phyloP scores from a whole-genome alignment of 2,797 vertebrate species.

The Parambassis ranga region DNA sequence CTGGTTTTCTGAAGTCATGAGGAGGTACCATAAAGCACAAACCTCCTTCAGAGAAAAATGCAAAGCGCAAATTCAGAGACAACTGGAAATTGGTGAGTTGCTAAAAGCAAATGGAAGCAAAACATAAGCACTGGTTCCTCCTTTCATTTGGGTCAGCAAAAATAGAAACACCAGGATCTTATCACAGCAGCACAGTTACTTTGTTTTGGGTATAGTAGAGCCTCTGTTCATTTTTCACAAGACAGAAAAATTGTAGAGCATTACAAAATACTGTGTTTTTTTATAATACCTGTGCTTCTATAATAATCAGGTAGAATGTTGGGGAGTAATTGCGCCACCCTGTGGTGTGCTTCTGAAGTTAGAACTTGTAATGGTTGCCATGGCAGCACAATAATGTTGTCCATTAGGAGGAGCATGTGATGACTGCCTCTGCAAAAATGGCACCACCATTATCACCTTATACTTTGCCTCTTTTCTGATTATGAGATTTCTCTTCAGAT shows the following conservation, averaged over 20 bases:
- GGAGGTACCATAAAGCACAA: conserved; percentile 84
- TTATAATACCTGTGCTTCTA: background rate
- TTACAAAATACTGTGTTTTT: background rate
- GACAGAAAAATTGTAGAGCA: background rate
- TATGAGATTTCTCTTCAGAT: background rate
- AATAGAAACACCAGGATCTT: background rate
- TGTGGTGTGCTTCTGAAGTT: background rate
- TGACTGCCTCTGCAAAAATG: no score
- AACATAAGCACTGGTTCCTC: background rate
- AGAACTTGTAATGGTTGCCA: background rate
- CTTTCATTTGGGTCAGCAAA: background rate
- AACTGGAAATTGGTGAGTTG: conserved; percentile 78
- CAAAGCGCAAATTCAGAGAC: conserved; percentile 87
- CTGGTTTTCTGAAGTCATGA: conserved; percentile 91
- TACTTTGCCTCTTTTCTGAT: background rate
- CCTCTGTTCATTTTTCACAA: background rate
- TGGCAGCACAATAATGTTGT: background rate
- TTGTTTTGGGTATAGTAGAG: background rate
- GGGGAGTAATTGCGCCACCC: background rate
- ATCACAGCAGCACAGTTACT: background rate
- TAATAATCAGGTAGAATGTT: background rate
- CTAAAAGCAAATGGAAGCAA: background rate
- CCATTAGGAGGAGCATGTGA: no score
- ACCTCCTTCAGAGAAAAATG: conserved; percentile 88
- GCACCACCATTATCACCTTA: no score